These are phyloP conservation scores for Andrena haemorrhoa DNA, from an alignment of 2,888 invertebrate species.

Conservation along the genomic window DNA sequence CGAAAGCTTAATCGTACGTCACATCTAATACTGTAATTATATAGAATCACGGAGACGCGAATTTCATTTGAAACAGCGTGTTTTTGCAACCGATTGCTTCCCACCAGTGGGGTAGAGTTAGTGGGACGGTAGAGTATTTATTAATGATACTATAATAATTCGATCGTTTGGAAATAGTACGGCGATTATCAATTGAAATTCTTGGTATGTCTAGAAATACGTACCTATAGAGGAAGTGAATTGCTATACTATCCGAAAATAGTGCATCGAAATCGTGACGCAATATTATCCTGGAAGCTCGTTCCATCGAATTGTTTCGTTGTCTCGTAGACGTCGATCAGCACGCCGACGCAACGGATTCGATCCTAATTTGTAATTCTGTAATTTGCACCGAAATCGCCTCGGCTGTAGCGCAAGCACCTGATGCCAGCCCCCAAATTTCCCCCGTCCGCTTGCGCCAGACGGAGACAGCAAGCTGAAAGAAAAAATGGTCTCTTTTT, in stretches of 20 bases:
- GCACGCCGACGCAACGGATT: background rate
- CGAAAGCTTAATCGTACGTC: constrained; percentile 39
- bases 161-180: no score
- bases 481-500: constrained; percentile 30
- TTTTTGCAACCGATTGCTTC: constrained; percentile 36
- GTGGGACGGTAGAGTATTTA: no score
- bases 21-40: no score
- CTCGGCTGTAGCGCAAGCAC: constrained; percentile 59
- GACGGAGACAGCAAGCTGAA: background rate
- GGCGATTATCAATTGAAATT: no score
- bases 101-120: no score
- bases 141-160: no score
- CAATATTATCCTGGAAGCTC: background rate
- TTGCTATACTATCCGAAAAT: background rate
- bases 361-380: constrained; percentile 74
- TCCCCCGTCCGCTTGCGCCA: constrained; percentile 10
- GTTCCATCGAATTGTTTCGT: constrained; percentile 26
- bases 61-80: constrained; percentile 25
- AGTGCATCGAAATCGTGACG: background rate
- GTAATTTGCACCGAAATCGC: constrained; percentile 74
- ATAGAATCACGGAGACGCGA: constrained; percentile 12
- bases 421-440: constrained; percentile 70
- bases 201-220: no score
- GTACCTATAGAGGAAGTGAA: no score
- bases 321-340: constrained; percentile 34